A percentile compares a stretch with the other conserved stretches of the same genome.
Conservation (phyloP, 2,797 vertebrate species). For the Gallinago nigripennis region DNA sequence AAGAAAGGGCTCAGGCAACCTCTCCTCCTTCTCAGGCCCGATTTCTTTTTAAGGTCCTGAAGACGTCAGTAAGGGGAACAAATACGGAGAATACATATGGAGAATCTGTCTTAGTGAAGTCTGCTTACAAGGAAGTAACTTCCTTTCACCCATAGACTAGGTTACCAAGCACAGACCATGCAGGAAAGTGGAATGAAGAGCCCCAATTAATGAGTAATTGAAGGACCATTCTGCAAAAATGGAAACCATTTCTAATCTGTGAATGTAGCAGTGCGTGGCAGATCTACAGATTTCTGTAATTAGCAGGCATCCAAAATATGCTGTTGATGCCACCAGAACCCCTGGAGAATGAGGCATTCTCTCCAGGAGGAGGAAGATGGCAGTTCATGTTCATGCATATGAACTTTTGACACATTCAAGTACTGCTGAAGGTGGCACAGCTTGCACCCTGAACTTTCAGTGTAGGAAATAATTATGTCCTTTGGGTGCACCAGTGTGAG, state of each 20-base stretch:
- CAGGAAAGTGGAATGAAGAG: neutral
- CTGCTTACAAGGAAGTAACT: neutral
- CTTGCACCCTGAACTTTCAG: neutral
- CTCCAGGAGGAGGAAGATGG: neutral
- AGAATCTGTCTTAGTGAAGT: neutral
- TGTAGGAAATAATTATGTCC: neutral
- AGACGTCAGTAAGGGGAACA: neutral
- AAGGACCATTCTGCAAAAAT: neutral
- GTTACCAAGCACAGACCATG: neutral
- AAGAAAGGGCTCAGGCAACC: neutral
- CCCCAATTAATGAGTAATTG: neutral
- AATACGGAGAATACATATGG: neutral
- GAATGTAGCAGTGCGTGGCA: neutral
- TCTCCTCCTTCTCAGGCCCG: neutral
- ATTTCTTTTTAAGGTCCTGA: neutral
- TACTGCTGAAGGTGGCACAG: neutral
- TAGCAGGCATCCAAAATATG: conserved; percentile 7
- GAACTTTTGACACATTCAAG: neutral
- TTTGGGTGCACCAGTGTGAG: neutral
- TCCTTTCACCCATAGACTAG: neutral
- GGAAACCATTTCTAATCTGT: neutral
- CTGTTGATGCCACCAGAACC: neutral
- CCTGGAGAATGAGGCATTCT: neutral
- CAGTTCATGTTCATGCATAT: neutral
- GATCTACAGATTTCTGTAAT: neutral